Conservation (phyloP, 2,113 vertebrate genomes). For the Chrysochloris asiatica region DNA sequence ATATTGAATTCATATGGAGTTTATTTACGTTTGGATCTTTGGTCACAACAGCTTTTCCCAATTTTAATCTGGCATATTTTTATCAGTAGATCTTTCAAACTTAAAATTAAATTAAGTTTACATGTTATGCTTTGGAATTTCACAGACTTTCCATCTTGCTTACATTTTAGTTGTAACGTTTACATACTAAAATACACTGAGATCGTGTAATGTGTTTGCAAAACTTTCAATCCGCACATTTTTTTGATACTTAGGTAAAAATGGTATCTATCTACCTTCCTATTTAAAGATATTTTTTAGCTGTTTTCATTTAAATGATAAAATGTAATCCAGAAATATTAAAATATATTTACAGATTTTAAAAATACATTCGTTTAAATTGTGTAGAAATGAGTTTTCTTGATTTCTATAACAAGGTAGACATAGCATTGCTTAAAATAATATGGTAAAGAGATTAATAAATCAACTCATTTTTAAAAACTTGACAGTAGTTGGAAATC, state of each 20-base stretch:
- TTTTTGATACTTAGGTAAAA: constrained; percentile 14
- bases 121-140: constrained; percentile 11
- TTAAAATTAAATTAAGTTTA: constrained; percentile 53
- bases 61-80: constrained; percentile 47
- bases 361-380: background rate
- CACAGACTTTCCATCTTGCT: constrained; percentile 38
- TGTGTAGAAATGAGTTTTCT: background rate
- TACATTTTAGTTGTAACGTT: background rate
- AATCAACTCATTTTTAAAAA: background rate
- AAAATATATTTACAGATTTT: background rate
- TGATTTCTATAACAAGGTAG: background rate
- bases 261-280: background rate
- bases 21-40: background rate
- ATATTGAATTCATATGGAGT: constrained; percentile 18
- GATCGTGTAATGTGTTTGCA: background rate
- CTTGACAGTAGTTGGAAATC: background rate
- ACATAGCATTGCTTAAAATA: background rate
- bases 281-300: constrained; percentile 19
- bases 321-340: background rate
- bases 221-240: background rate
- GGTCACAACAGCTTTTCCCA: constrained; percentile 27
- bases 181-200: constrained; percentile 23
- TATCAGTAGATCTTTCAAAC: constrained; percentile 29
- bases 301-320: background rate
- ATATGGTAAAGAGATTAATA: background rate